phyloP scores from a whole-genome alignment of 2,113 vertebrate species.

The Crotalus tigris region DNA sequence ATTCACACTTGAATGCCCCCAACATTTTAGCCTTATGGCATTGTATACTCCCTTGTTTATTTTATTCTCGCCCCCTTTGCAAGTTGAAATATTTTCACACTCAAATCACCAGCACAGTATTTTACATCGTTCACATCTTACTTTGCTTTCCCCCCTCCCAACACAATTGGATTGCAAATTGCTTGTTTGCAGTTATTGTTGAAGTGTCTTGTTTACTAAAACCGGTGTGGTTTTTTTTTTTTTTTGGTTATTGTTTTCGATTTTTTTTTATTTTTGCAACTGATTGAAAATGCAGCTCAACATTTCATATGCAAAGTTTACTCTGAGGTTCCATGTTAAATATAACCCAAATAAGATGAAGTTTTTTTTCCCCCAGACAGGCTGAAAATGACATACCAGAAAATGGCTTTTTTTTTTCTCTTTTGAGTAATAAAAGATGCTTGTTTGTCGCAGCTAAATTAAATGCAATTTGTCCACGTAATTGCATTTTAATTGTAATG shows the following conservation, averaged over 20 bases:
- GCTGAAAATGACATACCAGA: not conserved
- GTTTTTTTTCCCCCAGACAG: not conserved
- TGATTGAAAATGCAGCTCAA: not conserved
- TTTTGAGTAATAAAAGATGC: conserved; percentile 44
- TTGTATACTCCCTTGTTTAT: not conserved
- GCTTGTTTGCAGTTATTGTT: conserved; percentile 23
- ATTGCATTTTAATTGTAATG: conserved; percentile 72
- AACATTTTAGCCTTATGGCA: not conserved
- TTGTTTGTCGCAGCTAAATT: conserved; percentile 49
- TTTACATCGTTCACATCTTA: not conserved
- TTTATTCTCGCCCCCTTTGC: not conserved
- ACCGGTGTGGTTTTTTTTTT: not conserved
- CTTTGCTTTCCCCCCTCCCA: not conserved
- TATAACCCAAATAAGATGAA: not conserved
- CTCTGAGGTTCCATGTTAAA: not conserved
- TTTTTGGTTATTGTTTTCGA: not conserved
- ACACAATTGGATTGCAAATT: not conserved
- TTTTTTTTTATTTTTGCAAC: not conserved
- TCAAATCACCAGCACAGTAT: not conserved
- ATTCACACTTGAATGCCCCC: not conserved
- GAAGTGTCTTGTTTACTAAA: conserved; percentile 25
- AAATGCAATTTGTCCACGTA: conserved; percentile 62
- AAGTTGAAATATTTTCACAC: not conserved
- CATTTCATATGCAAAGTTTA: conserved; percentile 6
- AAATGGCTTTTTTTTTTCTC: not conserved